These are phyloP conservation scores for Lapara coniferarum DNA, from an alignment of 2,888 invertebrate species.

Conservation along the genomic window DNA sequence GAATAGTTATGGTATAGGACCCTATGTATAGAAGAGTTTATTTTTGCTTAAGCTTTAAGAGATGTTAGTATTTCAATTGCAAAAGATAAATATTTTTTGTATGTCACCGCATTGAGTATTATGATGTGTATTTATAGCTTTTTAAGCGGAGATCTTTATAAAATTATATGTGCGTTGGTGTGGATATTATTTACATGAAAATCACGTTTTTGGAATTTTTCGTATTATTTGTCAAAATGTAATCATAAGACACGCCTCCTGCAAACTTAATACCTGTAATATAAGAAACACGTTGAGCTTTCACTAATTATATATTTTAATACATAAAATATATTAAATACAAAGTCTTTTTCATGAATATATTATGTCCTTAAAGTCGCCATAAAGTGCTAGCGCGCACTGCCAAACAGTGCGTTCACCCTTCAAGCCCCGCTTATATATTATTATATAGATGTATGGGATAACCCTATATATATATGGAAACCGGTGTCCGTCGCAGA, in stretches of 20 bases:
- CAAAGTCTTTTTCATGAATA: conserved; percentile 23
- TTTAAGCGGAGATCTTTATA: conserved; percentile 51
- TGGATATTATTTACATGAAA: background rate
- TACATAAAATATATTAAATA: conserved; percentile 44
- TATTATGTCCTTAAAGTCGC: conserved; percentile 23
- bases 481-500: too few relatives aligned
- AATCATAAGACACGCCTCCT: conserved; percentile 1
- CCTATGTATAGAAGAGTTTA: conserved; percentile 76
- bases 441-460: too few relatives aligned
- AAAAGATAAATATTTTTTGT: conserved; percentile 79
- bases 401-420: too few relatives aligned
- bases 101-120: conserved; percentile 70
- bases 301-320: conserved; percentile 65
- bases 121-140: conserved; percentile 58
- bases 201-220: background rate
- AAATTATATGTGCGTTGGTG: conserved; percentile 23
- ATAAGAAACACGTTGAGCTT: conserved; percentile 79
- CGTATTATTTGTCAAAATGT: background rate
- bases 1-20: conserved; percentile 54
- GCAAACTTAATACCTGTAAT: conserved; percentile 68
- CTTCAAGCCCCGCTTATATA: too few relatives aligned
- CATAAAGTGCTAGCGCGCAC: background rate
- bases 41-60: conserved; percentile 82
- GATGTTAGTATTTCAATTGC: conserved; percentile 70
- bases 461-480: too few relatives aligned